Percentiles rank a stretch among this genome's conserved stretches.
Conservation (phyloP, 2,888 invertebrate species). For the Lepeophtheirus nordmannii region DNA sequence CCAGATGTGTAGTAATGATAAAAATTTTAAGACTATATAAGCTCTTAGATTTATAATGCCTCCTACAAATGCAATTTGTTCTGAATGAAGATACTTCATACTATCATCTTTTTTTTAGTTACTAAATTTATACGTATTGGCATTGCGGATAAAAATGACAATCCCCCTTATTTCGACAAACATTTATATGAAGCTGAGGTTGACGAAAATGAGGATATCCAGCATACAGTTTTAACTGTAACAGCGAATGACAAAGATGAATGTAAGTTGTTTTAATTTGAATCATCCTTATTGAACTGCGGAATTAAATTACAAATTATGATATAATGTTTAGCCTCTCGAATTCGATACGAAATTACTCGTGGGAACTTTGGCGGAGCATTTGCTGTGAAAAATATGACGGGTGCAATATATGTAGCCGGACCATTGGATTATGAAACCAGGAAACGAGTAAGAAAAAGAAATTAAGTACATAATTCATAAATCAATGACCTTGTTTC, state of each 20-base stretch:
- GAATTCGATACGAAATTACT: slow-evolving; percentile 98
- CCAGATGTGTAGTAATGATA: no score
- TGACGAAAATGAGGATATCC: slow-evolving; percentile 93
- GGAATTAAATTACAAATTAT: neutral
- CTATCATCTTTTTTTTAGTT: slow-evolving; percentile 50
- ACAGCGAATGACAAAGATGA: slow-evolving; percentile 98
- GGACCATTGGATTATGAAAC: slow-evolving; percentile 93
- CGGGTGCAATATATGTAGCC: slow-evolving; percentile 93
- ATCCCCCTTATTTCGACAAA: slow-evolving; percentile 95
- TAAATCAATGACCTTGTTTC: neutral
- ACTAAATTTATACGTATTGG: slow-evolving; percentile 95
- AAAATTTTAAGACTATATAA: neutral
- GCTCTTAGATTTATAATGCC: no score
- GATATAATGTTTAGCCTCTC: slow-evolving; percentile 54
- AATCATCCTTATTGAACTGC: neutral
- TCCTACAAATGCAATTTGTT: neutral
- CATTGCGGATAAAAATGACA: slow-evolving; percentile 98
- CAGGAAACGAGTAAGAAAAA: slow-evolving; percentile 73
- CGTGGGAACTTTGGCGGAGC: slow-evolving; percentile 97
- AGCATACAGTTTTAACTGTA: slow-evolving; percentile 90
- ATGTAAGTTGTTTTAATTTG: slow-evolving; percentile 54
- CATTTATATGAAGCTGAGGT: slow-evolving; percentile 90
- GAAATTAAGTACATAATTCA: neutral
- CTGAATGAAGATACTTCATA: neutral
- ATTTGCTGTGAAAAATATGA: slow-evolving; percentile 94